phyloP scores from a whole-genome alignment of 2,888 invertebrate species.

The Pinctada fucata region DNA sequence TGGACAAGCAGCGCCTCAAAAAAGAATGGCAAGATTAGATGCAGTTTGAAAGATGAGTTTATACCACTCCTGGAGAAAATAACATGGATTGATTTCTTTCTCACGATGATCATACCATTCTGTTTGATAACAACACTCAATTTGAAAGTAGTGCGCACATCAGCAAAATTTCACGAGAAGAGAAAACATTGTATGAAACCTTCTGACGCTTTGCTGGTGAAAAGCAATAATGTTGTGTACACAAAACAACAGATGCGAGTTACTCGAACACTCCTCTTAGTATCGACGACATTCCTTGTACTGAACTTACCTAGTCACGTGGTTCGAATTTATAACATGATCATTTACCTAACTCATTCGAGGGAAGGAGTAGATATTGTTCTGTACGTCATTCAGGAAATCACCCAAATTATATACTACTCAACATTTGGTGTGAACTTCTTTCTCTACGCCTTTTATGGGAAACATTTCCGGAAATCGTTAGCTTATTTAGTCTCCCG shows the following conservation, averaged over 20 bases:
- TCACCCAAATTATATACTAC: slow-evolving; percentile 55
- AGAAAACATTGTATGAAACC: slow-evolving; percentile 35
- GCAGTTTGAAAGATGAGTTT: slow-evolving; percentile 40
- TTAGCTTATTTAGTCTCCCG: slow-evolving; percentile 16
- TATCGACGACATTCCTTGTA: slow-evolving; percentile 65
- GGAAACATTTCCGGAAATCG: slow-evolving; percentile 55
- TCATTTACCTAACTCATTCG: slow-evolving; percentile 32
- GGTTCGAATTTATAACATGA: slow-evolving; percentile 56
- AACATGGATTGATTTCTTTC: slow-evolving; percentile 59
- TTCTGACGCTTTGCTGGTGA: slow-evolving; percentile 18
- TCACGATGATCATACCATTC: slow-evolving; percentile 65
- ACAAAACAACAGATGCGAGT: slow-evolving; percentile 54
- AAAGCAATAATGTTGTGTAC: slow-evolving; percentile 16
- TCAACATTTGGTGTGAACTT: slow-evolving; percentile 61
- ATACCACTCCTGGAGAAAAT: slow-evolving; percentile 46
- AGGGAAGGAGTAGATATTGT: slow-evolving; percentile 31
- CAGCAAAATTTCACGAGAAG: slow-evolving; percentile 41
- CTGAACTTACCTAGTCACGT: slow-evolving; percentile 69
- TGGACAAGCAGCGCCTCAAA: slow-evolving; percentile 53
- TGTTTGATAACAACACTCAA: slow-evolving; percentile 55
- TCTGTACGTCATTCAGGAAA: slow-evolving; percentile 50
- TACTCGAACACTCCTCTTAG: slow-evolving; percentile 61
- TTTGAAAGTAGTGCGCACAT: slow-evolving; percentile 44
- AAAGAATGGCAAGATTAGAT: slow-evolving; percentile 30
- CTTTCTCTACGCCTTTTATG: slow-evolving; percentile 58